phyloP scores from a whole-genome alignment of 2,888 invertebrate genomes.

The Andrena flavipes region DNA sequence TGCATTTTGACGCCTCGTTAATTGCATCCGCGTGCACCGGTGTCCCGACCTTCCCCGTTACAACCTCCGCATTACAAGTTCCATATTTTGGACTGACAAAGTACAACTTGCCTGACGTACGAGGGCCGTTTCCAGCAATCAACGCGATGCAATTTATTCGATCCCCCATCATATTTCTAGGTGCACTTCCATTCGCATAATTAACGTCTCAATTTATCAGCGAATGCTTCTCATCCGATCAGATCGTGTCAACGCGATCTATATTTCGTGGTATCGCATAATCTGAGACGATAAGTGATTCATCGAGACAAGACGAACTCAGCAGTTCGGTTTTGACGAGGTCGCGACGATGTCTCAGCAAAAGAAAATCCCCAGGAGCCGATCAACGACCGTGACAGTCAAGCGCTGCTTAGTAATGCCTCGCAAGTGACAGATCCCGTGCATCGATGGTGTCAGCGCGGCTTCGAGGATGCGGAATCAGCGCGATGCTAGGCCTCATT shows the following conservation, averaged over 20 bases:
- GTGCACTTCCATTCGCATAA: background rate
- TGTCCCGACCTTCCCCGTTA: background rate
- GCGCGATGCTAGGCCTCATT: constrained; percentile 33
- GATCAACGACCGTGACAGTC: constrained; percentile 25
- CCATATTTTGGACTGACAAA: background rate
- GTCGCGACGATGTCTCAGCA: constrained; percentile 43
- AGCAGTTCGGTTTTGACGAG: constrained; percentile 39
- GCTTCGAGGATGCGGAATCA: constrained; percentile 40
- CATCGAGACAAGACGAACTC: constrained; percentile 30
- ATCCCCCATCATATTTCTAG: background rate
- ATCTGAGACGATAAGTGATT: constrained; percentile 9
- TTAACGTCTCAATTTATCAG: background rate
- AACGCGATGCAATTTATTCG: background rate
- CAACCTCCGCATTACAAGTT: background rate
- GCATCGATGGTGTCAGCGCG: constrained; percentile 22
- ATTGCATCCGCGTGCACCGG: constrained; percentile 46
- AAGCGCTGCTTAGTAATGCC: constrained; percentile 50
- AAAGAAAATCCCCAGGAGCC: constrained; percentile 2
- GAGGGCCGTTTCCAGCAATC: background rate
- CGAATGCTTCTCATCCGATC: background rate
- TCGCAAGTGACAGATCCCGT: constrained; percentile 37
- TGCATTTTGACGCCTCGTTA: constrained; percentile 72
- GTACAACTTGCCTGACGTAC: background rate
- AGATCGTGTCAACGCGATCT: background rate
- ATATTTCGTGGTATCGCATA: background rate